Base-by-base conservation (phyloP, 1,140 invertebrate species). In the Hypothenemus hampei region DNA sequence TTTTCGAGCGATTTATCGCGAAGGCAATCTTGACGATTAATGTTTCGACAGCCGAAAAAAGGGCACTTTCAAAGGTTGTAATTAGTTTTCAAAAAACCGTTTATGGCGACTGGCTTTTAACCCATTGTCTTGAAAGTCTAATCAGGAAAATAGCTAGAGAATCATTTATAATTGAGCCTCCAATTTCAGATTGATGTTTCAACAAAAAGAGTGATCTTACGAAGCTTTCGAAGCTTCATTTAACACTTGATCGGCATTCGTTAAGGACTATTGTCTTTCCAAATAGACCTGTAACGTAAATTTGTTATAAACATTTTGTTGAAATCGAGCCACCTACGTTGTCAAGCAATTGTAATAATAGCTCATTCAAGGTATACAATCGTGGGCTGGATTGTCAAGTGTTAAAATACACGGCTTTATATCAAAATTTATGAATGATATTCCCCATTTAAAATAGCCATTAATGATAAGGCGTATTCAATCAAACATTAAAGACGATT, bases 71-170 rank as follows among this genome's bases (percentile, higher is more conserved):
- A 45, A 45, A 45, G 43, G 43, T 45, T 45, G 43, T 26, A 45
- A 45, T 45, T 45, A 45, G 43, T 29, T 45, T 45, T 29, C 29
- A 29, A 45, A n/a, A n/a, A n/a, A n/a, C n/a, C n/a, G n/a, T n/a
- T n/a, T n/a, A n/a, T n/a, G n/a, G n/a, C n/a, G n/a, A 21, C 19
- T 22, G 1, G 21, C 24, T 13, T 23, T 22, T 43, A 23, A 24
- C 40, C 40, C 22, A 24, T 22, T 43, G 21, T 18, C 40, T 11
- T 10, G 3, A 11, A 16, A 18, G n/a, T 10, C 36, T 16, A 37
- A 37, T 37, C 36, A 37, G 36, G n/a, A 18, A 18, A 37, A 37
- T 37, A 16, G 16, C 36, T 37, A 7, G 36, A 4, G 36, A 37
- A 2, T 37, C n/a, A 37, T 37, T 37, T 37, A 11, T 37, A 37